These are phyloP conservation scores for Mastacembelus armatus DNA, from an alignment of 2,797 vertebrate genomes.

Conservation along the genomic window DNA sequence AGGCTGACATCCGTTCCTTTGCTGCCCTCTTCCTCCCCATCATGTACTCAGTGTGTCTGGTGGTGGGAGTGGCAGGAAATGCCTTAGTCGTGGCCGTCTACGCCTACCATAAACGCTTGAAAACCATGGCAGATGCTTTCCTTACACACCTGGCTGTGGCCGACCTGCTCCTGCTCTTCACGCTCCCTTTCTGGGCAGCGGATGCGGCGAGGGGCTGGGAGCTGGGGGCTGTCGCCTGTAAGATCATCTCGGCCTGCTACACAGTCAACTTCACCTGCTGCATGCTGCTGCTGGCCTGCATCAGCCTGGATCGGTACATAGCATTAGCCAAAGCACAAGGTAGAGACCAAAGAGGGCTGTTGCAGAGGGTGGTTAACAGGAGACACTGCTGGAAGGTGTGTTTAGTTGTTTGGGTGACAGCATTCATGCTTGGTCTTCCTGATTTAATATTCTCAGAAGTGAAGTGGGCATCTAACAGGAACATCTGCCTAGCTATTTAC, in stretches of 20 bases:
- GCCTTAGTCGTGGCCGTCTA: conserved; percentile 88
- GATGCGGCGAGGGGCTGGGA: conserved; percentile 89
- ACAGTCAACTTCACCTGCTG: conserved; percentile 92
- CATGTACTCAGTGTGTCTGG: conserved; percentile 86
- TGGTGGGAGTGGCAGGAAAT: conserved; percentile 90
- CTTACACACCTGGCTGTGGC: conserved; percentile 92
- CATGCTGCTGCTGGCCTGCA: conserved; percentile 93
- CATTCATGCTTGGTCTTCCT: conserved; percentile 87
- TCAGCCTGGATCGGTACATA: conserved; percentile 91
- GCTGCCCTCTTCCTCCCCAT: conserved; percentile 87
- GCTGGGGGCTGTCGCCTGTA: conserved; percentile 87
- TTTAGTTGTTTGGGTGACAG: conserved; percentile 84
- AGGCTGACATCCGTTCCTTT: conserved; percentile 89
- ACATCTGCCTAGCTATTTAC: conserved; percentile 84
- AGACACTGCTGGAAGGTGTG: conserved; percentile 83
- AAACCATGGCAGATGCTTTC: conserved; percentile 89
- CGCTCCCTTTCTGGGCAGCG: conserved; percentile 92
- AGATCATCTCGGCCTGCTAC: conserved; percentile 88
- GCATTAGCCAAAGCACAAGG: conserved; percentile 66
- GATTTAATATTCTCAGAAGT: conserved; percentile 89
- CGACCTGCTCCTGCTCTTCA: conserved; percentile 91
- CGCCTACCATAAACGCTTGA: conserved; percentile 87
- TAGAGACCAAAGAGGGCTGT: conserved; percentile 12
- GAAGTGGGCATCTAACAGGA: conserved; percentile 63
- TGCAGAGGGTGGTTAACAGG: conserved; percentile 61